These are phyloP conservation scores for Platysteira castanea DNA, from an alignment of 2,113 vertebrate species.

Conservation along the genomic window DNA sequence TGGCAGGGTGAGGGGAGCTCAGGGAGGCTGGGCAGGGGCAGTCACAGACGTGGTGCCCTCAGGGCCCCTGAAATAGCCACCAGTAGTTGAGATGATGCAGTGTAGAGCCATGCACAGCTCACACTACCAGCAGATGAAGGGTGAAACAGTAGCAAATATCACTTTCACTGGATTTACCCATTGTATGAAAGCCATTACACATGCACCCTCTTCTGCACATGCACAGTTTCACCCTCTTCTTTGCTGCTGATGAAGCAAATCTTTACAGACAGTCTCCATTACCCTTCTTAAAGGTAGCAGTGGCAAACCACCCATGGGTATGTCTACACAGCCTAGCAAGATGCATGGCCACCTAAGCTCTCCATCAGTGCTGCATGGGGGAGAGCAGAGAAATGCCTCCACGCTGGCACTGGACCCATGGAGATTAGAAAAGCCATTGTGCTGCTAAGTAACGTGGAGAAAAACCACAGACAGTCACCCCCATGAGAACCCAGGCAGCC, in stretches of 20 bases:
- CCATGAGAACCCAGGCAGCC: background rate
- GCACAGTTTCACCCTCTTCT: background rate
- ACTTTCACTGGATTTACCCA: background rate
- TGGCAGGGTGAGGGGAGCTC: background rate
- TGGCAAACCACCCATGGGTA: background rate
- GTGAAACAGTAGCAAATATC: background rate
- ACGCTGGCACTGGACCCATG: rapidly evolving
- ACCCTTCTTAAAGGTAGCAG: background rate
- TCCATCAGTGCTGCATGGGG: background rate
- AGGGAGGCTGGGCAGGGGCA: background rate
- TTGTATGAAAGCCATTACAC: background rate
- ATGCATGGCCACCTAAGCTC: background rate
- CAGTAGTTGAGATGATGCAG: background rate
- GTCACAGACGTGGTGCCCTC: background rate
- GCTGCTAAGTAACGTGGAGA: background rate
- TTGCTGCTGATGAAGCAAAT: background rate
- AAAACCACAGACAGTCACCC: background rate
- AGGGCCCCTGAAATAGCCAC: background rate
- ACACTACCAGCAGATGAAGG: background rate
- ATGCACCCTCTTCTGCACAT: no score
- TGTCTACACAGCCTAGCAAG: background rate
- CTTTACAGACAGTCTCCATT: background rate
- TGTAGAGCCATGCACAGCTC: background rate
- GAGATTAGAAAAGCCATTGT: background rate
- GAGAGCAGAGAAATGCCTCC: background rate